phyloP scores from a whole-genome alignment of 2,113 vertebrate genomes.

The Pedetes capensis region DNA sequence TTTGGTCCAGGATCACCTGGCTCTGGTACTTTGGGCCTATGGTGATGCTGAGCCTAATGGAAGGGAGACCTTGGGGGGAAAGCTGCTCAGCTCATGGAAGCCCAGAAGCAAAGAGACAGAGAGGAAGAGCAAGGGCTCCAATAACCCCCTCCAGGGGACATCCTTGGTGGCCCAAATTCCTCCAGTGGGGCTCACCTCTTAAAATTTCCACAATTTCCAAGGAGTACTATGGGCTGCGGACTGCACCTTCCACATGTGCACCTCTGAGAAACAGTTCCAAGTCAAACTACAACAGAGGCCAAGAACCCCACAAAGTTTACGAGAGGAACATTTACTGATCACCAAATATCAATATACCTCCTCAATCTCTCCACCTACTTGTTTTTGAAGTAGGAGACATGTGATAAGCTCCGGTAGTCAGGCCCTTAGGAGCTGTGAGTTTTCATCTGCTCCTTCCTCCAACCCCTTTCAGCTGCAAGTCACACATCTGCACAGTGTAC shows the following conservation, averaged over 20 bases:
- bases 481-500: background rate
- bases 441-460: background rate
- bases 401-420: background rate
- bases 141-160: background rate
- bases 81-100: background rate
- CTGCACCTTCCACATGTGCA: background rate
- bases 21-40: background rate
- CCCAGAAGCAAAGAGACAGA: background rate
- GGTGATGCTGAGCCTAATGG: background rate
- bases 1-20: background rate
- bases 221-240: too few species aligned
- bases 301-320: background rate
- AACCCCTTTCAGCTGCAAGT: background rate
- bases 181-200: too few species aligned
- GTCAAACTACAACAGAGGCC: background rate
- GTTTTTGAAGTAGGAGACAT: background rate
- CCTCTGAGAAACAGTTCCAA: background rate
- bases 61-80: background rate
- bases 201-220: background rate
- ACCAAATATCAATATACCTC: background rate
- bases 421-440: background rate
- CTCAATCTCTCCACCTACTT: background rate
- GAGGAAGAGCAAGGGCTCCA: too few species aligned
- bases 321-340: background rate
- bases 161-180: background rate